These are phyloP conservation scores for Egretta garzetta DNA, from an alignment of 2,113 vertebrate species.

Conservation along the genomic window DNA sequence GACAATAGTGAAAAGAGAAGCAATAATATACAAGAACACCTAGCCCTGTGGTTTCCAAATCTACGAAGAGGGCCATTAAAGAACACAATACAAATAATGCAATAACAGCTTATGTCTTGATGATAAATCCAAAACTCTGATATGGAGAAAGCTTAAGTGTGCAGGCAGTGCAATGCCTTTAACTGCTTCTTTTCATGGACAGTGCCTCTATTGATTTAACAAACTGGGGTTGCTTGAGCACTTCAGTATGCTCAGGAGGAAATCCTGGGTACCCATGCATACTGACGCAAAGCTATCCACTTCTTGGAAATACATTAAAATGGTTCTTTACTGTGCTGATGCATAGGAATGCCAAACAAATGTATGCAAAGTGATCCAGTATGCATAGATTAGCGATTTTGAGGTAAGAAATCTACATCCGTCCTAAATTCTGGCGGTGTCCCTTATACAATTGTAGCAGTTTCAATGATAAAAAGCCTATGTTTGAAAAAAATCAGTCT, in stretches of 20 bases:
- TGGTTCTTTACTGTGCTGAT: not conserved
- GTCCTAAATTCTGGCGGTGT: not conserved
- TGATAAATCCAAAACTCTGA: not conserved
- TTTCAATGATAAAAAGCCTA: not conserved
- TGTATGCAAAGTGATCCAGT: not conserved
- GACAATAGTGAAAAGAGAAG: not conserved
- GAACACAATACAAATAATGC: not conserved
- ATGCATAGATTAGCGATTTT: not conserved
- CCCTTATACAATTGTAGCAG: not conserved
- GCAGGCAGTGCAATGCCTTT: not conserved
- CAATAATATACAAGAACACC: not conserved
- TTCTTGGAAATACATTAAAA: not conserved
- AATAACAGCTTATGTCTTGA: not conserved
- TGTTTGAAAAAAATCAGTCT: not conserved
- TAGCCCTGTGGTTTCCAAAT: not conserved
- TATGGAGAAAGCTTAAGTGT: not conserved
- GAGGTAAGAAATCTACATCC: not conserved
- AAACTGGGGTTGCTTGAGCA: not conserved
- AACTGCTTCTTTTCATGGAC: not conserved
- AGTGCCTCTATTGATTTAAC: not conserved
- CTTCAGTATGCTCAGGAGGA: not conserved
- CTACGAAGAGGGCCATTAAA: not conserved
- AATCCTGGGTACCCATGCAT: not conserved
- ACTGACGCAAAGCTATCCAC: not conserved
- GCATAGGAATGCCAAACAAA: not conserved